Evolutionary conservation across 2,888 invertebrate species (phyloP), one percentile per base, ranked within the genome.

Genomic region (Chrysodeixis includens): DNA sequence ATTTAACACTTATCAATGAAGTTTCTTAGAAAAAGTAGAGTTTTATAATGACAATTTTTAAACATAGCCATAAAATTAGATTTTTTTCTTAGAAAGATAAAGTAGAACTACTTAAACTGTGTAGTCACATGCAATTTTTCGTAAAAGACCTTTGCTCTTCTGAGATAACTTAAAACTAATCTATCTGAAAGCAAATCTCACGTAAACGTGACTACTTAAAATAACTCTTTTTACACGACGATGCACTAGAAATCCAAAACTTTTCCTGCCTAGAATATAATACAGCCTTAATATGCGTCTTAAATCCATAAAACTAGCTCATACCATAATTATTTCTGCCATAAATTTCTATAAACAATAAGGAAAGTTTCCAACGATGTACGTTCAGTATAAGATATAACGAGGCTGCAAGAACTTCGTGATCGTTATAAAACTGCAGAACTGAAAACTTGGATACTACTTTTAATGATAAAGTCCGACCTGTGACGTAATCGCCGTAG

Each of bases 371-470:
- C 30, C 10, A 16, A 55, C 51, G 58, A 61, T 68, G 68, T 74
- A 74, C 66, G 66, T 58, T 46, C 20, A 54, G 59, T 60, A 53
- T 73, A 35, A 77, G 74, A 22, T 51, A 53, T 78, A 68, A 66
- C 74, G 58, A 73, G 64, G 63, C 51, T 32, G 59, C 49, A 9
- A 51, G 54, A 81, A 82, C 66, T 82, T 72, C 52, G 61, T 59
- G 60, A 70, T 83, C 74, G 81, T 84, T 83, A 84, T 78, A 84
- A 83, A 83, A 85, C 74, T 85, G 78, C 78, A 76, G 66, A 66
- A 56, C 53, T 66, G 68, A 76, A 81, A 74, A 74, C 71, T 63
- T 58, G 57, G 61, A 71, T 51, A 60, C 58, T 69, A 83, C 69
- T 84, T 86, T 84, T 83, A 85, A 85, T 80, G 79, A 83, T 77